Percentiles rank a stretch among this genome's conserved stretches.
Conservation (phyloP, 92 coral and sea anemone genomes). For the Chrysogorgia sp. region DNA sequence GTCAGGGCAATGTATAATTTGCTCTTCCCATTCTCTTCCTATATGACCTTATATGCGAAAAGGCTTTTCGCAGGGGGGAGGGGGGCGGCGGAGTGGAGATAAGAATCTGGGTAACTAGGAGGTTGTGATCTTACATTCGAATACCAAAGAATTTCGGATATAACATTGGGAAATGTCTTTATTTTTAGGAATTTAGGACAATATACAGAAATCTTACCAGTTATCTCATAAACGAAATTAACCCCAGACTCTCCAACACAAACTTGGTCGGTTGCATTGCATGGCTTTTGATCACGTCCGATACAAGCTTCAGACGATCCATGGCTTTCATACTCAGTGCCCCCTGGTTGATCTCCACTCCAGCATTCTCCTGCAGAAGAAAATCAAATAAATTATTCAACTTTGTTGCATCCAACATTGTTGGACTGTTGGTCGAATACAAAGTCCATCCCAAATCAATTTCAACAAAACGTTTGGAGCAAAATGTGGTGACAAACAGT, state of each 20-base stretch:
- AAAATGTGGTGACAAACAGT: too few relatives aligned
- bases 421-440: background rate
- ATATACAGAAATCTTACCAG: conserved; percentile 13
- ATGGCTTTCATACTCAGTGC: conserved; percentile 12
- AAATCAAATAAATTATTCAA: background rate
- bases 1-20: too few relatives aligned
- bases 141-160: too few relatives aligned
- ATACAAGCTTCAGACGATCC: conserved; percentile 27
- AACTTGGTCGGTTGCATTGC: background rate
- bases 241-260: conserved; percentile 38
- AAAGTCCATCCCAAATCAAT: background rate
- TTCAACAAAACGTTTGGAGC: background rate
- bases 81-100: too few relatives aligned
- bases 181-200: too few relatives aligned
- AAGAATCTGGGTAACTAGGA: too few relatives aligned
- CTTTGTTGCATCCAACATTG: too few relatives aligned
- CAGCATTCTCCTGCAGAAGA: conserved; percentile 32
- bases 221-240: conserved; percentile 24
- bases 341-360: conserved; percentile 34
- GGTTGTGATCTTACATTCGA: too few relatives aligned
- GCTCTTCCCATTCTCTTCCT: too few relatives aligned
- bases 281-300: conserved; percentile 4
- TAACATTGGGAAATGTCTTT: too few relatives aligned
- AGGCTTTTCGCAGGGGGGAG: too few relatives aligned
- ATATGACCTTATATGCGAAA: too few relatives aligned